Evolutionary conservation across 2,113 vertebrate genomes (phyloP), one percentile per base, ranked within the genome.

Genomic region (Albula glossodonta): DNA sequence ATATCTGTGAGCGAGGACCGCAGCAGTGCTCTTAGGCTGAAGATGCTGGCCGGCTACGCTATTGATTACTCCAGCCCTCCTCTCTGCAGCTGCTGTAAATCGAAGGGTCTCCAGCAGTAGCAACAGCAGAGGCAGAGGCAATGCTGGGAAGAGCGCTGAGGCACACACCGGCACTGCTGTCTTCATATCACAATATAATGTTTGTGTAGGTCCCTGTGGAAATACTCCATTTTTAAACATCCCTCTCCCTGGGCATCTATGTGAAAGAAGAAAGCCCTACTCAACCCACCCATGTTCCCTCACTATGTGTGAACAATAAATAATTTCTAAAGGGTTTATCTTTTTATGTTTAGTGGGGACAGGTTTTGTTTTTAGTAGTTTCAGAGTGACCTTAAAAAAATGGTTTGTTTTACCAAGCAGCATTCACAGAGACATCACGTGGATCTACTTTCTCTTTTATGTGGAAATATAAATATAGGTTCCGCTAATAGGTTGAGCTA

Each of bases 391-490:
- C 70, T 74, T 74, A n/a, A 8, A 11, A n/a, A 74, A 56, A 56
- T 2, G 2, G 70, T 31, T 8, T 66, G 70, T 9, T 25, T 9
- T 74, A 31, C 0, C 17, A 74, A 31, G 22, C 31, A 41, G 9
- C 70, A 9, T 74, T 2, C 70, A 31, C 5, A 2, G 70, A 74
- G 70, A 11, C 70, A 1, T 4, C n/a, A 9, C 17, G 22, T n/a
- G 7, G 22, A 74, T 74, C 19, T 31, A 8, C 70, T 74, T 31
- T 31, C 70, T n/a, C 70, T 74, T 74, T 74, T 31, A 74, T 74
- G 70, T 74, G n/a, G n/a, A 10, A 74, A 74, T 74, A 74, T 31
- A 74, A 74, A 74, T 74, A 74, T 74, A 74, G 70, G 70, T 74
- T 74, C 70, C 70, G 9, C 70, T 74, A 74, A 74, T 74, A 74